These are phyloP conservation scores for Lerista edwardsae DNA, from an alignment of 2,797 vertebrate genomes.

Conservation along the genomic window DNA sequence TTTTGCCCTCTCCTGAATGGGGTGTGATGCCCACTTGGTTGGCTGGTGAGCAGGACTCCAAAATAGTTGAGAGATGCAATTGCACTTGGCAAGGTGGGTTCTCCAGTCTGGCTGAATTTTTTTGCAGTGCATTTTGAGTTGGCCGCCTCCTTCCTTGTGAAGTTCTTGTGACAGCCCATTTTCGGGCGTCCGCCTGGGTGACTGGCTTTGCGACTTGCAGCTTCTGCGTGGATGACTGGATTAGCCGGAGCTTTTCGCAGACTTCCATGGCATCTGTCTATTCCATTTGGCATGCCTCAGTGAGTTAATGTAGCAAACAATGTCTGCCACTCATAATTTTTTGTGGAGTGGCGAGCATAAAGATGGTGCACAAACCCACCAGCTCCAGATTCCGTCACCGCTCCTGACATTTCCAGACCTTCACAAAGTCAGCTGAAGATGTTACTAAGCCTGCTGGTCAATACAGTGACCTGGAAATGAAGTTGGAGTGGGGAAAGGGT, in stretches of 20 bases:
- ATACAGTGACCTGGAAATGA: too few relatives aligned
- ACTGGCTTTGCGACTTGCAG: conserved; percentile 13
- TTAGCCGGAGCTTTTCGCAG: conserved; percentile 18
- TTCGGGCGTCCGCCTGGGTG: not conserved
- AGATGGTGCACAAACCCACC: not conserved
- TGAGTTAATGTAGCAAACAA: not conserved
- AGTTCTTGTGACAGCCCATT: not conserved
- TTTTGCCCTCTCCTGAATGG: too few relatives aligned
- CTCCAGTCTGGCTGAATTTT: too few relatives aligned
- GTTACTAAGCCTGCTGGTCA: too few relatives aligned
- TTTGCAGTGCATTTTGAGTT: not conserved
- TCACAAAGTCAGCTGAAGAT: too few relatives aligned
- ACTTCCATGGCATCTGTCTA: not conserved
- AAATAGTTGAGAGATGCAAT: not conserved
- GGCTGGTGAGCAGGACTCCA: not conserved
- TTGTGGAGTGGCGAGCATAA: not conserved
- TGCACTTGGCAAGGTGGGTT: too few relatives aligned
- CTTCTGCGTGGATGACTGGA: not conserved
- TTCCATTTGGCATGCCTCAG: not conserved
- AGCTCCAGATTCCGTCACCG: too few relatives aligned
- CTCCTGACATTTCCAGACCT: too few relatives aligned
- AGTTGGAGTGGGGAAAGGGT: too few relatives aligned
- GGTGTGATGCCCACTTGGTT: not conserved
- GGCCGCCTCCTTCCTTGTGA: not conserved
- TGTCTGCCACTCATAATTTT: too few relatives aligned